phyloP scores from a whole-genome alignment of 1,140 invertebrate species.

The Cecropterus lyciades region DNA sequence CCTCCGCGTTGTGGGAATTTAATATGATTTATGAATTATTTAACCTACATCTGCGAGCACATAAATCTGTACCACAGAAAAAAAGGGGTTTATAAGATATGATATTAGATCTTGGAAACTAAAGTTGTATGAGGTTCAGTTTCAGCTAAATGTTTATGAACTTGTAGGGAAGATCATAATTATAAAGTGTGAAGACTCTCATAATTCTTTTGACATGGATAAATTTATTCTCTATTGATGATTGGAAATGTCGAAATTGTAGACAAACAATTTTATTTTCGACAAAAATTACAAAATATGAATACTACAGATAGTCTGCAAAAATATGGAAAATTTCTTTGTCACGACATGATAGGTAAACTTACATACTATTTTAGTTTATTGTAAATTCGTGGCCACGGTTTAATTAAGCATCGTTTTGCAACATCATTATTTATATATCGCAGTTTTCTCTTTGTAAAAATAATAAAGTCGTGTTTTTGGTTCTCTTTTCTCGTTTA shows the following conservation, averaged over 20 bases:
- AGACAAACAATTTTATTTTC: no score
- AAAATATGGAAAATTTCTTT: no score
- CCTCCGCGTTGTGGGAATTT: conserved; percentile 12
- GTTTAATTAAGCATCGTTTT: no score
- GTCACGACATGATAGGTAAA: no score
- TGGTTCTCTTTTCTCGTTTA: no score
- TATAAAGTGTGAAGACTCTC: conserved; percentile 1
- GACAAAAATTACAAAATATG: no score
- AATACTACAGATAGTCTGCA: no score
- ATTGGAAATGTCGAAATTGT: background rate
- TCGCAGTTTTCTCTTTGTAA: no score
- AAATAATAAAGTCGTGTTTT: no score
- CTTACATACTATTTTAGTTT: no score
- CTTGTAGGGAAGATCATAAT: conserved; percentile 1
- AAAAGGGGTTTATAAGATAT: conserved; percentile 5
- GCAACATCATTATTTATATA: no score
- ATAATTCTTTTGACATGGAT: background rate
- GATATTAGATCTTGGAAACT: background rate
- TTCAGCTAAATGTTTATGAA: conserved; percentile 12
- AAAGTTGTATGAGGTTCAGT: background rate
- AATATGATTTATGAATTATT: conserved; percentile 28
- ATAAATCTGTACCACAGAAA: conserved; percentile 9
- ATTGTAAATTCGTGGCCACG: no score
- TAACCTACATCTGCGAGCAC: conserved; percentile 13
- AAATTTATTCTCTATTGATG: background rate